A percentile compares a stretch with the other conserved stretches of the same genome.
Conservation (phyloP, 2,797 vertebrate genomes). For the Falco concolor region DNA sequence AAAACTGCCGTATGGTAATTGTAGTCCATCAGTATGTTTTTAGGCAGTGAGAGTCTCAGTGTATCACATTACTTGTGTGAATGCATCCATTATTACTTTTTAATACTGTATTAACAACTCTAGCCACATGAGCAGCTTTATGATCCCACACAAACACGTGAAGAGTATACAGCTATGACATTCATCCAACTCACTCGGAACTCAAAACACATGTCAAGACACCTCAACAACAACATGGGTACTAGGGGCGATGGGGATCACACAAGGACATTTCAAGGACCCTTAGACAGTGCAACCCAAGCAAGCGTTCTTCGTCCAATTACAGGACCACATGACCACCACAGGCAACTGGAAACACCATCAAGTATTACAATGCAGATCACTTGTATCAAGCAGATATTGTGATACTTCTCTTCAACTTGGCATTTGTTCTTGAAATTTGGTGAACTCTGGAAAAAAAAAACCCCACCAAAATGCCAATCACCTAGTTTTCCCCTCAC, state of each 20-base stretch:
- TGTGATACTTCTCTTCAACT: not conserved
- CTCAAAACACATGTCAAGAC: not conserved
- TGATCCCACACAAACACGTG: not conserved
- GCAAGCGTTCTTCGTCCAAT: not conserved
- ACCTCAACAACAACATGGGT: not conserved
- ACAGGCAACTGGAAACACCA: not conserved
- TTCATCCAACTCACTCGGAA: not conserved
- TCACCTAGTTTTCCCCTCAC: not conserved
- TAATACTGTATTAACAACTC: not conserved
- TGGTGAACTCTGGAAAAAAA: not conserved
- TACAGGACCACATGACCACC: not conserved
- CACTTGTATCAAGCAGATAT: not conserved
- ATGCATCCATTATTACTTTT: not conserved
- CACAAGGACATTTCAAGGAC: not conserved
- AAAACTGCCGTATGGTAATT: not conserved
- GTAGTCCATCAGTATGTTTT: not conserved
- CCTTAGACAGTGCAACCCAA: not conserved
- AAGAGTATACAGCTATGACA: not conserved
- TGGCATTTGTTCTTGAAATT: not conserved
- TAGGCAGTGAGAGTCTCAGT: too few relatives aligned
- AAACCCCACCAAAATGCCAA: not conserved
- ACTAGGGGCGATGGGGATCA: not conserved
- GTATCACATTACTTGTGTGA: too few relatives aligned
- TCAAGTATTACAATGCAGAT: fast-evolving
- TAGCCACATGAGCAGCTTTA: not conserved